Conservation (phyloP, 2,888 invertebrate genomes). For the Lasioglossum oenotherae region DNA sequence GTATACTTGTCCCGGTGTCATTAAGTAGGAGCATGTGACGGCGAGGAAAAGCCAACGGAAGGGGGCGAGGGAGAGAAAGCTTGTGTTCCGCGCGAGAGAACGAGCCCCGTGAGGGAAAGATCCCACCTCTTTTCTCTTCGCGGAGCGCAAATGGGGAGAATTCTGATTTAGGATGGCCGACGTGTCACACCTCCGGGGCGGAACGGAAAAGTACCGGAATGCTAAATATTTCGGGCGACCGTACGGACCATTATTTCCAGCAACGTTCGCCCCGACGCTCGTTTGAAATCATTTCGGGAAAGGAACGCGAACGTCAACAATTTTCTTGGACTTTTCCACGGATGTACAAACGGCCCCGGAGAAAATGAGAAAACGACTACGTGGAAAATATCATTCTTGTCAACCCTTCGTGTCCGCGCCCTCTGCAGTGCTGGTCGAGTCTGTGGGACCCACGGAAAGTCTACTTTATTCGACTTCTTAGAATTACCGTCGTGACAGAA, state of each 20-base stretch:
- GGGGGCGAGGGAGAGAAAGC: neutral
- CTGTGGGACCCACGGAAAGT: neutral
- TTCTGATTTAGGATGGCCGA: neutral
- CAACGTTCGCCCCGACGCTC: neutral
- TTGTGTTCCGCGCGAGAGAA: slow-evolving; percentile 8
- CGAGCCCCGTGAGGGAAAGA: slow-evolving; percentile 19
- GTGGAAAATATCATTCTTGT: neutral
- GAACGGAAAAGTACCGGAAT: slow-evolving; percentile 5
- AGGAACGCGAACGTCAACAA: neutral
- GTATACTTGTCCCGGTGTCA: slow-evolving; percentile 35
- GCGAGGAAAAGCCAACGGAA: slow-evolving; percentile 4
- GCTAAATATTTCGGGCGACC: slow-evolving; percentile 11
- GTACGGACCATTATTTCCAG: neutral
- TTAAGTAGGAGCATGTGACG: slow-evolving; percentile 5
- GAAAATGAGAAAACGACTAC: neutral
- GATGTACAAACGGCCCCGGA: neutral
- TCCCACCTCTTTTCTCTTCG: slow-evolving; percentile 1
- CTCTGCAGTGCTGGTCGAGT: neutral
- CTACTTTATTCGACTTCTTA: neutral
- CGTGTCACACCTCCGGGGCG: neutral
- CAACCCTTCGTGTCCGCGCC: too few relatives aligned
- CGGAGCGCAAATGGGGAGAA: neutral
- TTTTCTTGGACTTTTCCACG: neutral
- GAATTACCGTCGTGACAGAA: neutral
- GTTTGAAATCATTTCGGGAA: neutral